Percentiles rank a stretch among this genome's conserved stretches.
phyloP scores from a whole-genome alignment of 1,140 invertebrate genomes.

The Armadillidium nasatum region DNA sequence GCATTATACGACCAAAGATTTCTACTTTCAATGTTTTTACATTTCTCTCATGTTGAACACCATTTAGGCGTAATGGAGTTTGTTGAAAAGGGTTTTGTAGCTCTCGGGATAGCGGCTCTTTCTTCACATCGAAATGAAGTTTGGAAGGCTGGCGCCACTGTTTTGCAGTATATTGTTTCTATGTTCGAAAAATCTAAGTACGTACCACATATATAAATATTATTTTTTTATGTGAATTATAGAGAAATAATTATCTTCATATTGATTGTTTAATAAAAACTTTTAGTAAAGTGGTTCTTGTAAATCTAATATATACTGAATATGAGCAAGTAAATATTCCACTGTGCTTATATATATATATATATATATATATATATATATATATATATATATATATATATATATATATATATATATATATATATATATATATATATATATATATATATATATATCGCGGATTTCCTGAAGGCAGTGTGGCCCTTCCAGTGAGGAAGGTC shows the following conservation, averaged over 20 bases:
- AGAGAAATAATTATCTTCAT: neutral
- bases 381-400: no score
- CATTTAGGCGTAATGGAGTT: slow-evolving; percentile 24
- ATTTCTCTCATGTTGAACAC: slow-evolving; percentile 7
- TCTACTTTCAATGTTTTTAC: slow-evolving; percentile 29
- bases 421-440: no score
- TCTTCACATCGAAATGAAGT: slow-evolving; percentile 26
- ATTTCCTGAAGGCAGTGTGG: no score
- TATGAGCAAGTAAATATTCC: neutral
- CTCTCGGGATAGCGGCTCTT: slow-evolving; percentile 26
- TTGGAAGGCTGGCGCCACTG: slow-evolving; percentile 27
- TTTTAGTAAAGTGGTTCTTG: neutral
- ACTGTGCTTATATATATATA: slow-evolving; percentile 14
- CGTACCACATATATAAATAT: neutral
- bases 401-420: no score
- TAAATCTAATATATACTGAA: no score
- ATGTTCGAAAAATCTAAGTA: slow-evolving; percentile 30
- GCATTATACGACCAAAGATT: slow-evolving; percentile 30
- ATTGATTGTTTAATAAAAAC: neutral
- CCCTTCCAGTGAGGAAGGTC: no score
- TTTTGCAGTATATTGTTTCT: slow-evolving; percentile 28
- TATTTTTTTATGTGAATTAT: neutral
- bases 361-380: slow-evolving; percentile 12
- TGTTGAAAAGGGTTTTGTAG: slow-evolving; percentile 27
- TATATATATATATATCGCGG: no score